A percentile compares a stretch with the other conserved stretches of the same genome.
Conservation (phyloP, 2,888 invertebrate species). For the Sepioteuthis lessoniana region DNA sequence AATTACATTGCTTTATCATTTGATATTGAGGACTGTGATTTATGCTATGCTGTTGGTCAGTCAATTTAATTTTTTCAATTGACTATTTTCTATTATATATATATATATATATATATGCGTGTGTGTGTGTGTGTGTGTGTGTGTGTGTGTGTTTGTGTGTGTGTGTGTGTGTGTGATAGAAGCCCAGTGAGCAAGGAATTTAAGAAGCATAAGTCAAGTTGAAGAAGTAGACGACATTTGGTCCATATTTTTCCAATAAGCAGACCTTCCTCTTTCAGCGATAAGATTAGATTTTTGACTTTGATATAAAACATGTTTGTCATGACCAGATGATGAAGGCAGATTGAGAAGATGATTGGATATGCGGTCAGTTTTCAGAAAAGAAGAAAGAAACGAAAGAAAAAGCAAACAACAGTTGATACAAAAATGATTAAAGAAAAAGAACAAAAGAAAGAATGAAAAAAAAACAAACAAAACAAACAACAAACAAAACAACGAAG, state of each 20-base stretch:
- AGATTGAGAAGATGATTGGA: not conserved
- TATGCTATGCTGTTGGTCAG: no score
- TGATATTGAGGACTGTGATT: no score
- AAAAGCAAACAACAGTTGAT: not conserved
- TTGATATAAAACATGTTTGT: slow-evolving; percentile 23
- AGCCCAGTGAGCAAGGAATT: not conserved
- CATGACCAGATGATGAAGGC: slow-evolving; percentile 2
- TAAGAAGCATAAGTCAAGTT: not conserved
- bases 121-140: not conserved
- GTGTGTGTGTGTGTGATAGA: not conserved
- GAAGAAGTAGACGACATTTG: not conserved
- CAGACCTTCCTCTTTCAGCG: not conserved
- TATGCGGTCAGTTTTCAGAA: not conserved
- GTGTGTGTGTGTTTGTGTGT: not conserved
- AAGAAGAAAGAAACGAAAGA: not conserved
- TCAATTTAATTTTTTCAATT: no score
- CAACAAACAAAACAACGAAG: not conserved
- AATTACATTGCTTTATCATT: no score
- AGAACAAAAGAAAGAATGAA: not conserved
- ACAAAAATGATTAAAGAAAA: not conserved
- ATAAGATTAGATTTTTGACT: not conserved
- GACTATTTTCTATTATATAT: no score
- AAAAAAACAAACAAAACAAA: not conserved
- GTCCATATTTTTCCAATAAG: not conserved
- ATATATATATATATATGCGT: no score